Percentiles rank a stretch among this genome's conserved stretches.
Evolutionary conservation across 2,113 vertebrate species (phyloP).

Genomic region (Microcebus lehilahytsara): DNA sequence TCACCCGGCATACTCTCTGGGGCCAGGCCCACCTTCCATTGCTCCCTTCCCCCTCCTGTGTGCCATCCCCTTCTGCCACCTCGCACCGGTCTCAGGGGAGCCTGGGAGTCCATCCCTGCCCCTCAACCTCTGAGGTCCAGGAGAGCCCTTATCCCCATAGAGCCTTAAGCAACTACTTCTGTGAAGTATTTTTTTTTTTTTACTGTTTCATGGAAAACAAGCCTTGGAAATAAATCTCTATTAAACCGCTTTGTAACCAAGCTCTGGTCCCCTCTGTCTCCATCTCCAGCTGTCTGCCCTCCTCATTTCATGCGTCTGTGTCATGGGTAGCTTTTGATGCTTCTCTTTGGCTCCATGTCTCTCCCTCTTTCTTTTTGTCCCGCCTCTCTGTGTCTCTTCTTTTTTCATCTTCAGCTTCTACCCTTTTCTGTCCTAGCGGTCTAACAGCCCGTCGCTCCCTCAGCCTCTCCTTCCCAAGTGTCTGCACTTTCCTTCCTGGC

Average conservation of each 20-base stretch:
- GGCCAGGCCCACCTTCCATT: background rate
- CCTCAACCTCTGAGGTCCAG: slow-evolving; percentile 43
- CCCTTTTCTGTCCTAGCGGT: background rate
- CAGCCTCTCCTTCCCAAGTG: background rate
- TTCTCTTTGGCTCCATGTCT: background rate
- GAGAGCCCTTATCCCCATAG: slow-evolving; percentile 53
- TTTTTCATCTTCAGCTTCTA: background rate
- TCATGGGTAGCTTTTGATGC: background rate
- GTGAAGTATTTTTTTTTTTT: slow-evolving; percentile 89
- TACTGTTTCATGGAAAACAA: slow-evolving; percentile 85
- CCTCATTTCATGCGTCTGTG: background rate
- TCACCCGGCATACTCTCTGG: background rate
- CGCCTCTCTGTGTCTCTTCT: background rate
- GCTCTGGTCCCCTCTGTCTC: slow-evolving; percentile 65
- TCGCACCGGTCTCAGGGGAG: slow-evolving; percentile 73
- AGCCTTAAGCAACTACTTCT: slow-evolving; percentile 86
- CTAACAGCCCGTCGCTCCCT: background rate
- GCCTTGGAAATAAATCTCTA: slow-evolving; percentile 74
- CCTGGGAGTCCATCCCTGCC: slow-evolving; percentile 56
- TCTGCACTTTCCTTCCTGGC: background rate
- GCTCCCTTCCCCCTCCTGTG: background rate
- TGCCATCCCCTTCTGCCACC: background rate
- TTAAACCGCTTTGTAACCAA: slow-evolving; percentile 77
- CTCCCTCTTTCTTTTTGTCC: background rate
- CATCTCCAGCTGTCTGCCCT: slow-evolving; percentile 53